Percentiles rank a stretch among this genome's conserved stretches.
These are phyloP conservation scores for Aphelenchoides avenae DNA, from an alignment of 1,140 invertebrate genomes.

Conservation along the genomic window DNA sequence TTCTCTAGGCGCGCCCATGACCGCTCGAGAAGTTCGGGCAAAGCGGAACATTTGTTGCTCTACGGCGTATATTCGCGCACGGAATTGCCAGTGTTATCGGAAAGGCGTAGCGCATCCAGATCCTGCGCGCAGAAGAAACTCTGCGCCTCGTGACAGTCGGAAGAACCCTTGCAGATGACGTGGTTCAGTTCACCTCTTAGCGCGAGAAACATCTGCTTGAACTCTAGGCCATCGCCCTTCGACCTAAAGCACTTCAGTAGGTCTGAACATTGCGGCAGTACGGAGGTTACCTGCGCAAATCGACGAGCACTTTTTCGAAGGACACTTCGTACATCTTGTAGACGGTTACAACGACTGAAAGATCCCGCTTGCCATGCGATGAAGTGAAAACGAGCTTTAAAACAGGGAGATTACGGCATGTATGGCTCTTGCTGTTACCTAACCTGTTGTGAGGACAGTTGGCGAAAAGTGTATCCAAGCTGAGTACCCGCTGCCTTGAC, in stretches of 20 bases:
- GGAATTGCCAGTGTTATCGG: too few relatives aligned
- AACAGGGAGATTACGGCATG: neutral
- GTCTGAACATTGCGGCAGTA: neutral
- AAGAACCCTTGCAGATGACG: constrained; percentile 11
- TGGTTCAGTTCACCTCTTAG: neutral
- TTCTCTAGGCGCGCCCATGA: too few relatives aligned
- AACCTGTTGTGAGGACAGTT: constrained; percentile 9
- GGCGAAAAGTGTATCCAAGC: constrained; percentile 7
- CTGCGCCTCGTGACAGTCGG: neutral
- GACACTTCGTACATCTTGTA: constrained; percentile 9
- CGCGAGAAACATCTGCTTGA: constrained; percentile 8
- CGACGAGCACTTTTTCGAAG: neutral
- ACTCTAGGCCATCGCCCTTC: constrained; percentile 18
- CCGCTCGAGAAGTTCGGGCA: too few relatives aligned
- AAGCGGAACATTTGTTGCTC: too few relatives aligned
- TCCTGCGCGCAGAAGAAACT: too few relatives aligned
- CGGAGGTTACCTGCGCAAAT: constrained; percentile 6
- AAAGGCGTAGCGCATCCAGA: too few relatives aligned
- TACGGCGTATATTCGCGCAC: too few relatives aligned
- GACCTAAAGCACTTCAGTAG: constrained; percentile 5
- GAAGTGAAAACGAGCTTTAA: constrained; percentile 4
- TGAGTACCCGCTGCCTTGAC: constrained; percentile 16
- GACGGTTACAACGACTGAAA: constrained; percentile 6
- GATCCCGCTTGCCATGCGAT: neutral
- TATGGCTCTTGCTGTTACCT: neutral